Evolutionary conservation across 2,797 vertebrate species (phyloP).

Genomic region (Nyctibius grandis): DNA sequence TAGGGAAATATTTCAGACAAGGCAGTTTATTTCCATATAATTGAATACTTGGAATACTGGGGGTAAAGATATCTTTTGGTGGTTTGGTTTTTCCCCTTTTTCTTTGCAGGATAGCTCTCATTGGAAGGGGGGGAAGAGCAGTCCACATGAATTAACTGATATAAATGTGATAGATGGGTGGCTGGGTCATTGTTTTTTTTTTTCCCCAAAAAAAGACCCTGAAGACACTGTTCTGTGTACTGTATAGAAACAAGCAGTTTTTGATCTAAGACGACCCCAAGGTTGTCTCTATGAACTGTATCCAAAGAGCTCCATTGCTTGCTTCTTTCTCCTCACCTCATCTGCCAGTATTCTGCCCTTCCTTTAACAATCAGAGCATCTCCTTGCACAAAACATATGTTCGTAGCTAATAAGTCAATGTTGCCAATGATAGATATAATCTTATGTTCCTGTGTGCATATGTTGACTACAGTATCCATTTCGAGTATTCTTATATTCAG

Average conservation of each 20-base stretch:
- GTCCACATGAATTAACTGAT: neutral
- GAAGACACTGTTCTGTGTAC: neutral
- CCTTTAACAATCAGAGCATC: neutral
- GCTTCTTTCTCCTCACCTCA: neutral
- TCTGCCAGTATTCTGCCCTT: neutral
- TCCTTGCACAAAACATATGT: conserved; percentile 26
- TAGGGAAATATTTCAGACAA: neutral
- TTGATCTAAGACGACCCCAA: neutral
- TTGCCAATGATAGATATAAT: conserved; percentile 49
- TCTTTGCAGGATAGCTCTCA: neutral
- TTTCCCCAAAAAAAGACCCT: neutral
- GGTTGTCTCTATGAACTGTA: neutral
- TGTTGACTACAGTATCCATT: conserved; percentile 26
- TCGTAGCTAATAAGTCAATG: conserved; percentile 12
- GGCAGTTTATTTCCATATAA: neutral
- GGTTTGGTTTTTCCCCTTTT: neutral
- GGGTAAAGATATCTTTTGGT: neutral
- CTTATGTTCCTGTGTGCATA: conserved; percentile 44
- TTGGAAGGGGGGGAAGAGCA: neutral
- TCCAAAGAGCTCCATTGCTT: neutral
- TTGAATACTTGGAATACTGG: neutral
- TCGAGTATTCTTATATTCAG: conserved; percentile 6
- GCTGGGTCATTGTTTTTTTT: accelerated
- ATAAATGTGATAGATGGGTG: neutral
- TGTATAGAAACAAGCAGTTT: neutral